Base-by-base conservation (phyloP, 2,113 vertebrate species). In the Gallinago media region DNA sequence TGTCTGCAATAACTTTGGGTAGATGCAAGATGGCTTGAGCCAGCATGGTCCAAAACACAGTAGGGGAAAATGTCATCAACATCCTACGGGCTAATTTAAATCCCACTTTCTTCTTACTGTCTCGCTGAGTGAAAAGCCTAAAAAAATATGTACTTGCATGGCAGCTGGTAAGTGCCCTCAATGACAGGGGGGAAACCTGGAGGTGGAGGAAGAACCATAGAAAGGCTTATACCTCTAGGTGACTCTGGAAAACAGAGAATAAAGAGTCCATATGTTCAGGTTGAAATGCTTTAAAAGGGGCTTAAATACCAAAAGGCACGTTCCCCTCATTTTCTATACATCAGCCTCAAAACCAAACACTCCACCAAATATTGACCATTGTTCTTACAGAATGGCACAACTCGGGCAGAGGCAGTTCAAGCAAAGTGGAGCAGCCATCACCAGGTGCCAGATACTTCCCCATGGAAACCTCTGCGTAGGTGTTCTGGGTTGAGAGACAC, bases 1-100 rank as follows among this genome's bases (percentile, higher is more conserved):
- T 93, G 79, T 92, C 89, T 92, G 63, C 72, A 87, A 46, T 75
- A 92, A 76, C 88, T 96, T 40, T 70, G 93, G 50, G 47, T n/a
- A 87, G 66, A 86, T 40, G 31, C 59, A 84, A 75, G 90, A 85
- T 38, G 87, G 66, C 46, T 90, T 68, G 20, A 94, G 58, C 72
- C 66, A 81, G 26, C 17, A 9, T 40, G 52, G 15, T 81, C 76
- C 63, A 66, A 94, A 95, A 83, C 22, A 26, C 20, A 58, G 52
- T 14, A 85, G 42, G 19, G n/a, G 58, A 22, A 93, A 88, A 79
- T 16, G 11, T 29, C 52, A 49, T 94, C 42, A 87, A 21, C 76
- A 77, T 62, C 20, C 36, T 56, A 58, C 0, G 1, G 17, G n/a
- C 21, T 68, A 31, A 70, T 68, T 82, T 78, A 92, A 91, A 92